Conservation (phyloP, 1,140 invertebrate species). For the Steinernema feltiae region DNA sequence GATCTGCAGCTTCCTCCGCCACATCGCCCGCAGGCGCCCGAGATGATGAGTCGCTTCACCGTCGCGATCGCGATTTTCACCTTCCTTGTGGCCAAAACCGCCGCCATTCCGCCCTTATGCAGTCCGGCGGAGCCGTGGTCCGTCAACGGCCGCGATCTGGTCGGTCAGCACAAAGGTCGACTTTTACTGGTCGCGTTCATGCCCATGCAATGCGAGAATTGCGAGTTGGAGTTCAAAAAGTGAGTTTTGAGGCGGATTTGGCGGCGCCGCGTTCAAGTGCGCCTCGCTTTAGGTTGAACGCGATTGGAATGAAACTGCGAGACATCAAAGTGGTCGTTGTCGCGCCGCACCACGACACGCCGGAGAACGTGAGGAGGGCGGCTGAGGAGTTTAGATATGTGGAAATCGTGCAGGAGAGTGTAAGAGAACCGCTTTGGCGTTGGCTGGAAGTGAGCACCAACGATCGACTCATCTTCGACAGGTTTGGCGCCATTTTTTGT, state of each 20-base stretch:
- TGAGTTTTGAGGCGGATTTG: no score
- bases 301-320: not conserved
- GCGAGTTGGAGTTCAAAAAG: not conserved
- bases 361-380: not conserved
- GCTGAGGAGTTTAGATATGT: not conserved
- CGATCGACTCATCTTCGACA: conserved; percentile 7
- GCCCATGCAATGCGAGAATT: not conserved
- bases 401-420: not conserved
- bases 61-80: not conserved
- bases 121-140: conserved; percentile 6
- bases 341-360: not conserved
- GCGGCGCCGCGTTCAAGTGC: no score
- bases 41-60: not conserved
- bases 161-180: not conserved
- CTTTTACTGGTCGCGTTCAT: not conserved
- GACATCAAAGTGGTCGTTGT: conserved; percentile 5
- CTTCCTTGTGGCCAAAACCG: not conserved
- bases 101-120: not conserved
- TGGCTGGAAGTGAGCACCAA: conserved; percentile 6
- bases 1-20: no score
- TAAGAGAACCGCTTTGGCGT: not conserved
- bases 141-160: not conserved
- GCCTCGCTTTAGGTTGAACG: not conserved
- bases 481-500: not conserved
- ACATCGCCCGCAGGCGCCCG: no score